These are phyloP conservation scores for Cervus canadensis DNA, from an alignment of 2,113 vertebrate species.

Conservation along the genomic window DNA sequence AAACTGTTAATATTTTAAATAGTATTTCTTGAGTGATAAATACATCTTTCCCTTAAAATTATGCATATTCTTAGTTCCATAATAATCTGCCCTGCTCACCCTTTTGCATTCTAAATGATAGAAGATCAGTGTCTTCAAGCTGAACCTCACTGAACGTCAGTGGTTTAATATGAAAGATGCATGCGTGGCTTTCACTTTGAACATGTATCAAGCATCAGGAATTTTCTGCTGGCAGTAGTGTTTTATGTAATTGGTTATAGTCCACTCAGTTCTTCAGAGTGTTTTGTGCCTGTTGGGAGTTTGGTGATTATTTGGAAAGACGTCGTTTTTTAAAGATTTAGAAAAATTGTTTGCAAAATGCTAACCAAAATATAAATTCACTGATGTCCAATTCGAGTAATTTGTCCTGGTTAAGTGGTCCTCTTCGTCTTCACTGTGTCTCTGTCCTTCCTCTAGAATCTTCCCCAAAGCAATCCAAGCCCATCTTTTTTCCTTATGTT, in stretches of 20 bases:
- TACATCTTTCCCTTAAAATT: constrained; percentile 46
- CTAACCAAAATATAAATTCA: constrained; percentile 1
- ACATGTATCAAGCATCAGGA: not conserved
- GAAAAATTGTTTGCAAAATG: constrained; percentile 22
- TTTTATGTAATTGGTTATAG: not conserved
- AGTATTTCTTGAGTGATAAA: constrained; percentile 43
- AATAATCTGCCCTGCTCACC: not conserved
- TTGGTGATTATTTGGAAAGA: constrained; percentile 5
- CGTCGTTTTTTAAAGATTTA: not conserved
- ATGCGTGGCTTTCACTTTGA: not conserved
- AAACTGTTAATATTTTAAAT: constrained; percentile 52
- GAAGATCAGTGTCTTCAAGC: not conserved
- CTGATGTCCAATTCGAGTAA: not conserved
- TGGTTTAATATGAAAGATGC: not conserved
- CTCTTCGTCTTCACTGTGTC: not conserved
- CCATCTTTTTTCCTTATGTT: not conserved
- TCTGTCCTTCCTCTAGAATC: not conserved
- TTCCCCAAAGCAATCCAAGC: not conserved
- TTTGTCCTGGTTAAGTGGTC: not conserved
- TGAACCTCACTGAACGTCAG: not conserved
- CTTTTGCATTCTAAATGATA: constrained; percentile 32
- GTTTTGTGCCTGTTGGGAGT: not conserved
- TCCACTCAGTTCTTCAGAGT: not conserved
- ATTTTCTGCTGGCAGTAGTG: not conserved
- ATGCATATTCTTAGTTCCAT: constrained; percentile 22